Base-by-base conservation (phyloP, 2,113 vertebrate genomes). In the Noturus placidus region DNA sequence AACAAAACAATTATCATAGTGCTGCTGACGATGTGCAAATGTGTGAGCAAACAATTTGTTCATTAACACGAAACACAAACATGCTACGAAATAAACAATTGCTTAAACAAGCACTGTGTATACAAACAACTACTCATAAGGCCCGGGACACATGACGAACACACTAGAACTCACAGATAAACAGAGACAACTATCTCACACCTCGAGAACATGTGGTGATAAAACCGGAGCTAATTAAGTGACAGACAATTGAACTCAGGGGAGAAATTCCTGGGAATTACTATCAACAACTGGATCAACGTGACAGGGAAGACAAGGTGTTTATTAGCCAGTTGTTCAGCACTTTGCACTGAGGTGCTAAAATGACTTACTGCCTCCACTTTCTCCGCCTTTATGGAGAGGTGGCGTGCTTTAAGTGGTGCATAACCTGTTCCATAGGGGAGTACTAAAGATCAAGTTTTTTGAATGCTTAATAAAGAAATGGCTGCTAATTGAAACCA, bases 191-290 rank as follows among this genome's bases (percentile, higher is more conserved):
- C 80, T 69, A 89, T 80, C 83, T 86, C 57, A 83, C 87, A 92
- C 92, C 89, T 92, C 89, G 93, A 88, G 91, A 92, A 89, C 93
- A 94, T 93, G 92, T 91, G 92, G 92, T 92, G 93, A 91, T 93
- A 89, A 93, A 94, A 91, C 91, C 90, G 87, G 90, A 92, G 91
- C 93, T 95, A 95, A 96, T 95, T 95, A 94, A 93, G 91, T 93
- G 94, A 93, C 91, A 94, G 93, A 93, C 92, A 94, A 93, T 92
- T 91, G 91, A 91, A 91, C 92, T 90, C 92, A 27, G 88, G 93
- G 93, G 93, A 94, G 90, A 91, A 88, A 91, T 92, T 91, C 91
- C 89, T 91, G 89, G 88, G 74, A 92, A 93, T 92, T 91, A 91
- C 89, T 86, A 91, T 94, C 91, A 91, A 88, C 91, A 88, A 92